phyloP scores from a whole-genome alignment of 2,888 invertebrate species.

The Agonopterix heracliana region DNA sequence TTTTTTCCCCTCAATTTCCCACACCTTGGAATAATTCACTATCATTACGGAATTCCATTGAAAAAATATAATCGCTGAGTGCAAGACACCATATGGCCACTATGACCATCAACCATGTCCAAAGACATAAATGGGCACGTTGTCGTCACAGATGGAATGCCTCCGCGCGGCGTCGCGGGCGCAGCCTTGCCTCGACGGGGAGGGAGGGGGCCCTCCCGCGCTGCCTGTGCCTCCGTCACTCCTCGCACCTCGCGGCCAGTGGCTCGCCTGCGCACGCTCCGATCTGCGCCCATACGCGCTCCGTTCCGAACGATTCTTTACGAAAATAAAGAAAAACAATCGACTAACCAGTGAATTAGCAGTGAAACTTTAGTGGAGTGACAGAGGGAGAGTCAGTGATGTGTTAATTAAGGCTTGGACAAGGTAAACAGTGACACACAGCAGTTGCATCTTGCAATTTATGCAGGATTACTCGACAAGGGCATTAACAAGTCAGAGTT shows the following conservation, averaged over 20 bases:
- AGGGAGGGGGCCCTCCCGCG: conserved; percentile 35
- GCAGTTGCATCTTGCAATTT: conserved; percentile 20
- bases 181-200: conserved; percentile 42
- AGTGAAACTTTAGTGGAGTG: conserved; percentile 43
- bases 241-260: conserved; percentile 40
- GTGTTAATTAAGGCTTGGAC: conserved; percentile 32
- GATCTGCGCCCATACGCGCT: conserved; percentile 39
- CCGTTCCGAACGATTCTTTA: conserved; percentile 17
- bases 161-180: conserved; percentile 45
- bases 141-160: conserved; percentile 71
- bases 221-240: conserved; percentile 60
- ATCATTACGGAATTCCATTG: conserved; percentile 53
- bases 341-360: conserved; percentile 15
- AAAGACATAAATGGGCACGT: conserved; percentile 74
- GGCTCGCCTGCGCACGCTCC: conserved; percentile 54
- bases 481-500: conserved; percentile 39
- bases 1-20: conserved; percentile 29
- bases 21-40: conserved; percentile 44
- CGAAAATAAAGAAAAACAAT: conserved; percentile 30
- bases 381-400: conserved; percentile 41
- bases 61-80: conserved; percentile 47
- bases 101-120: conserved; percentile 67
- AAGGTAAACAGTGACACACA: conserved; percentile 41
- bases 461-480: conserved; percentile 35
- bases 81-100: conserved; percentile 67